These are phyloP conservation scores for Phoxinus dragarum DNA, from an alignment of 2,797 vertebrate species.

Conservation along the genomic window DNA sequence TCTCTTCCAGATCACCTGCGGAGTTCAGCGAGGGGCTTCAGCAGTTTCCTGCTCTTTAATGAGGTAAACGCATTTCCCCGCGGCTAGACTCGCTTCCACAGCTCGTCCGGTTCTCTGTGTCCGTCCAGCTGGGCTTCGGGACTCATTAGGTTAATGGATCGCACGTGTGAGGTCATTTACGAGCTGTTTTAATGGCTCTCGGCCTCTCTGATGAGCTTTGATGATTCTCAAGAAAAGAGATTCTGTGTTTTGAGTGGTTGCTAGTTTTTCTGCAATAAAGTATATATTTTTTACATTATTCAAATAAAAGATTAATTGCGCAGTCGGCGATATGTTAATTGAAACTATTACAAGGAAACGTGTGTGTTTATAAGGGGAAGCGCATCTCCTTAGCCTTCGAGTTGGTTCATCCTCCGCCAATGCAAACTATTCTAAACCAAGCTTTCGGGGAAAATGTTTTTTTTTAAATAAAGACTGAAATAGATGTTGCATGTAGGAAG, in stretches of 20 bases:
- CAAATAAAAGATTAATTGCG: too few species aligned
- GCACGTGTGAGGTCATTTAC: constrained; percentile 18
- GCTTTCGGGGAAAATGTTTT: too few species aligned
- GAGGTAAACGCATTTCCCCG: constrained; percentile 72
- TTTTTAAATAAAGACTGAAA: too few species aligned
- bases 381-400: too few species aligned
- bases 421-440: too few species aligned
- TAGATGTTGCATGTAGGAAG: neutral
- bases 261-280: too few species aligned
- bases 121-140: neutral
- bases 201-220: neutral
- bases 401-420: too few species aligned
- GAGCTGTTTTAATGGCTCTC: neutral
- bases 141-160: constrained; percentile 8
- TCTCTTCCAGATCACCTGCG: constrained; percentile 72
- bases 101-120: neutral
- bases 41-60: constrained; percentile 78
- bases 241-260: neutral
- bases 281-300: too few species aligned
- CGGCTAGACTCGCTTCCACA: neutral
- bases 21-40: constrained; percentile 64
- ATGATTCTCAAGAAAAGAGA: neutral
- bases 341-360: too few species aligned
- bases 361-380: too few species aligned
- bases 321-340: too few species aligned